Evolutionary conservation across 2,113 vertebrate genomes (phyloP).

Genomic region (Protobothrops mucrosquamatus): DNA sequence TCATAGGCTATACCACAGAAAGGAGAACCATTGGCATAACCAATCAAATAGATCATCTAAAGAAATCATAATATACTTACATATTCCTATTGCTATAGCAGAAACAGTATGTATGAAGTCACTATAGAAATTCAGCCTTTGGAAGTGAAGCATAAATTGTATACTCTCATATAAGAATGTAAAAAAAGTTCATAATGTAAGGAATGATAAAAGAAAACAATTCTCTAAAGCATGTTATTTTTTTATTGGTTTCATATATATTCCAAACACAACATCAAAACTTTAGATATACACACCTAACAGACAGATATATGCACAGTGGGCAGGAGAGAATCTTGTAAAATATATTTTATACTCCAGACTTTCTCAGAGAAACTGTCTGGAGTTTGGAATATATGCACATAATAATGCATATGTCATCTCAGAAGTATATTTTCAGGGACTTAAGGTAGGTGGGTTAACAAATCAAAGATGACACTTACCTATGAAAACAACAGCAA

Average conservation of each 20-base stretch:
- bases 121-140: not conserved
- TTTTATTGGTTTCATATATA: not conserved
- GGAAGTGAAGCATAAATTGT: not conserved
- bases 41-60: not conserved
- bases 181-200: fast-evolving
- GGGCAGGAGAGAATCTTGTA: conserved; percentile 54
- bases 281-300: not conserved
- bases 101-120: not conserved
- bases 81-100: not conserved
- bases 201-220: not conserved
- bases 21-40: not conserved
- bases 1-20: not conserved
- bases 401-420: not conserved
- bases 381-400: conserved; percentile 5
- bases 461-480: not conserved
- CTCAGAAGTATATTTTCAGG: not conserved
- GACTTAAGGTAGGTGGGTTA: not conserved
- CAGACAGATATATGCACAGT: conserved; percentile 24
- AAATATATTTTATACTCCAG: conserved; percentile 34
- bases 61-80: not conserved
- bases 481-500: conserved; percentile 18
- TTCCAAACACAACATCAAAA: not conserved
- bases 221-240: not conserved
- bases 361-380: not conserved
- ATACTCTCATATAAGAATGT: not conserved